Percentiles rank a stretch among this genome's conserved stretches.
Conservation (phyloP, 1,140 invertebrate genomes). For the Sitobion miscanthi region DNA sequence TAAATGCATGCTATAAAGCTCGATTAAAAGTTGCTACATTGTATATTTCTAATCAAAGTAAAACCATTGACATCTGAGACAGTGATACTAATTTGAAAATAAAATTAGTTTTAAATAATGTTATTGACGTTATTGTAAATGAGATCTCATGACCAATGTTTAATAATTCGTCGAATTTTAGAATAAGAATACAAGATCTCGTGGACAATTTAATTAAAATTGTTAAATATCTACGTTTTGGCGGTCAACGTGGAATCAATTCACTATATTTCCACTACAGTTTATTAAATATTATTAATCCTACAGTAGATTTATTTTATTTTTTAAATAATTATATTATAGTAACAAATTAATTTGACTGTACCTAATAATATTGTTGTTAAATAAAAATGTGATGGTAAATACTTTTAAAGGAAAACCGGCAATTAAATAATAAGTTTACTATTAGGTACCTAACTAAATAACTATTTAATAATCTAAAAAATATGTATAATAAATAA, state of each 20-base stretch:
- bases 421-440: neutral
- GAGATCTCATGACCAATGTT: neutral
- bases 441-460: neutral
- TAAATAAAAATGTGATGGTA: neutral
- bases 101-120: neutral
- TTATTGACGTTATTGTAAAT: neutral
- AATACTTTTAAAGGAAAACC: neutral
- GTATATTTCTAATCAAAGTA: neutral
- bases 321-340: neutral
- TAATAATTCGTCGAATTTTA: neutral
- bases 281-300: neutral
- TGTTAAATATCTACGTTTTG: neutral
- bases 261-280: neutral
- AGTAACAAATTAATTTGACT: neutral
- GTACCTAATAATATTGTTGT: neutral
- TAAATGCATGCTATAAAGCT: neutral
- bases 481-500: neutral
- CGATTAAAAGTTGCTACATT: too few species aligned
- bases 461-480: neutral
- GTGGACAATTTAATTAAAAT: neutral
- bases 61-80: neutral
- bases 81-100: neutral
- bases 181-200: neutral
- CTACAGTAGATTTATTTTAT: neutral
- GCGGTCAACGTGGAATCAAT: neutral